Conservation (phyloP, 2,113 vertebrate species). For the Cygnus atratus region DNA sequence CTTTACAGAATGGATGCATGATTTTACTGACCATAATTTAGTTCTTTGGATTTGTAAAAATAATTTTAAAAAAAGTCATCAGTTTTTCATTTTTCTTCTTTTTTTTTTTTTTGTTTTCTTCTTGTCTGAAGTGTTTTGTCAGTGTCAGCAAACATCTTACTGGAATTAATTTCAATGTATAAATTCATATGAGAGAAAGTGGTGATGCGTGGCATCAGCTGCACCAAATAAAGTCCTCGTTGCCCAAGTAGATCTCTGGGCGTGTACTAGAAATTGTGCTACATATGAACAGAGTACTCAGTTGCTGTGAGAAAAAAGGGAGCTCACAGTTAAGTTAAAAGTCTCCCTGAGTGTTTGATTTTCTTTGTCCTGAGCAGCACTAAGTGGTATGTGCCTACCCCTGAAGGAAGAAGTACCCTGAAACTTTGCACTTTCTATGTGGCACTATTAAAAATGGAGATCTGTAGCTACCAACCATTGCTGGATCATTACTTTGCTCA, state of each 20-base stretch:
- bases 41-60: not conserved
- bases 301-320: not conserved
- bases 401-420: not conserved
- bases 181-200: not conserved
- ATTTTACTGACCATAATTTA: not conserved
- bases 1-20: not conserved
- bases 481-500: not conserved
- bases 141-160: not conserved
- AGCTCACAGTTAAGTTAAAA: not conserved
- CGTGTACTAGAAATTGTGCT: accelerated
- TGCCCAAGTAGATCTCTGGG: not conserved
- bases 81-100: not conserved
- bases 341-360: not conserved
- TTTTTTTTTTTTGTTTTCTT: not conserved
- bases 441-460: not conserved
- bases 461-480: not conserved
- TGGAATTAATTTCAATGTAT: not conserved
- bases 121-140: not conserved
- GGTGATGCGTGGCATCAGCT: not conserved
- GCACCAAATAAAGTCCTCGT: not conserved
- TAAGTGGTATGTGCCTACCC: not conserved
- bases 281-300: not conserved
- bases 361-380: not conserved
- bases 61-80: not conserved
- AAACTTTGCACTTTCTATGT: not conserved